These are phyloP conservation scores for Cepphus grylle DNA, from an alignment of 2,113 vertebrate species.

Conservation along the genomic window DNA sequence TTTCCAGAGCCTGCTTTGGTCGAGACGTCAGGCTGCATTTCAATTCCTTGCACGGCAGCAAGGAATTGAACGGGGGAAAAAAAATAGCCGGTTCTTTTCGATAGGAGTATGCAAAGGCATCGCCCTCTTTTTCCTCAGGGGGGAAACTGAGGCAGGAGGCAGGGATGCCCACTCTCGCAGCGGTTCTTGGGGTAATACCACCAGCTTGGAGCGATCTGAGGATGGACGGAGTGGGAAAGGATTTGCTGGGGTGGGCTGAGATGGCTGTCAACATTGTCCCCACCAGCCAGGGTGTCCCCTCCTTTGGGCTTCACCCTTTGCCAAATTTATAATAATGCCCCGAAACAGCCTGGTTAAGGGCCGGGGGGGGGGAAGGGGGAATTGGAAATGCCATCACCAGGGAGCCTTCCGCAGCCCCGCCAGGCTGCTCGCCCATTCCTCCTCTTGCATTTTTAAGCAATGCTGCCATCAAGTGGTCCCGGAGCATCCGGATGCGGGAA, in stretches of 20 bases:
- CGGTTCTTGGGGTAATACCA: background rate
- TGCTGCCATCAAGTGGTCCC: slow-evolving; percentile 29
- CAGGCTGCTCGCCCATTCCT: background rate
- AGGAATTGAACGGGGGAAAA: background rate
- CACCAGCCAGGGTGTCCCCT: background rate
- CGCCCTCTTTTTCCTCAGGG: background rate
- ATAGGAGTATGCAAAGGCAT: background rate
- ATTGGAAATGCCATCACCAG: background rate
- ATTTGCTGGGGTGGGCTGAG: background rate
- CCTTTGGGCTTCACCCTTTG: background rate
- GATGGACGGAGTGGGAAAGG: background rate
- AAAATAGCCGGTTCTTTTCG: background rate
- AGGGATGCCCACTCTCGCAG: background rate
- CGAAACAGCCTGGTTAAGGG: background rate
- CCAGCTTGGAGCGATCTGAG: background rate
- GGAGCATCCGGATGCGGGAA: background rate
- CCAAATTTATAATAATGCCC: background rate
- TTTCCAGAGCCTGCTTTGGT: background rate
- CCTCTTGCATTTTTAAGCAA: background rate
- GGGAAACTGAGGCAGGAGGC: background rate
- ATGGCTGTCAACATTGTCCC: fast-evolving
- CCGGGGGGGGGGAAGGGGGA: fast-evolving
- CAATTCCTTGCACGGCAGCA: background rate
- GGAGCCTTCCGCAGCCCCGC: background rate
- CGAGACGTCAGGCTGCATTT: background rate